Base-by-base conservation (phyloP, 2,888 invertebrate genomes). In the Ectropis crepuscularia region DNA sequence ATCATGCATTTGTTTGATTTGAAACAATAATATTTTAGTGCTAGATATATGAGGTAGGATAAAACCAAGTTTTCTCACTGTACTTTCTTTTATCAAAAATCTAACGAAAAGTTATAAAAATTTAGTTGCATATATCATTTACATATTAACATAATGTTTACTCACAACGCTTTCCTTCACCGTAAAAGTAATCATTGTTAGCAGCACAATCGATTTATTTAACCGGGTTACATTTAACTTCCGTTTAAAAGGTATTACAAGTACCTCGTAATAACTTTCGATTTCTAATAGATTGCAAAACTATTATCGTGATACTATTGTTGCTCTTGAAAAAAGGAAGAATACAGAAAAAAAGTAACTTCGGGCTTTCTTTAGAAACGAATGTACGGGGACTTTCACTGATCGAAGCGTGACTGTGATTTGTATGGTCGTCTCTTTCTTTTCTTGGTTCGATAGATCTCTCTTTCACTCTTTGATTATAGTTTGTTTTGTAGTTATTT, bases 221-320 rank as follows among this genome's bases (percentile, higher is more conserved):
- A 45, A 45, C 7, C 45, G 12, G 45, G 45, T 45, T 47, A 47
- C 9, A 47, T 47, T 36, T 12, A n/a, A 62, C n/a, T 48, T 57
- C 57, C 47, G 51, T 41, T 53, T 39, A 50, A 12, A n/a, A 59
- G 63, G 9, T 65, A 41, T 63, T 53, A 66, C 60, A 61, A 57
- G 63, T 65, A 62, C 42, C 16, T 65, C 70, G 74, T 73, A 76
- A 78, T 71, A 78, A 85, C 88, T 87, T 87, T 87, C 88, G 74
- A 80, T 86, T 84, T 79, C 76, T 69, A 79, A 76, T 73, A 78
- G 77, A 80, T 74, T 70, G 69, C 70, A 69, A 67, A 69, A 74
- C 66, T 70, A 68, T 74, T 55, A 55, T 55, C 55, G 47, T 76
- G 70, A 78, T 78, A 74, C 71, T 63, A 74, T 80, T 81, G 78